phyloP scores from a whole-genome alignment of 2,888 invertebrate genomes.

The Notodonta ziczac region DNA sequence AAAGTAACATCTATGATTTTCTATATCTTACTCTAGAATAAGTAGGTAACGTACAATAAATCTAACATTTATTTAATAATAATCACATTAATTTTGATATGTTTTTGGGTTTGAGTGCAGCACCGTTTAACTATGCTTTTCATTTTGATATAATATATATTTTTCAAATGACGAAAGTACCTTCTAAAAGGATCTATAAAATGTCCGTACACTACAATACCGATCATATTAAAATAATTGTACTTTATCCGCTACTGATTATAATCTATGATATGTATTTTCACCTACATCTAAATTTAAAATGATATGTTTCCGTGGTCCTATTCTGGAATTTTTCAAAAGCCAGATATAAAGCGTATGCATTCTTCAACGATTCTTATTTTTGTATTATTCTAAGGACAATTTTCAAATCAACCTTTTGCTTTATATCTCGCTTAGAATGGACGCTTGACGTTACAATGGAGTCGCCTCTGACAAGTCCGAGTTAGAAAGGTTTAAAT shows the following conservation, averaged over 20 bases:
- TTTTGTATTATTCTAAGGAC: conserved; percentile 64
- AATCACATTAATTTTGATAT: conserved; percentile 83
- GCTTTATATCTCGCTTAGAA: conserved; percentile 82
- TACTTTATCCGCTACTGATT: conserved; percentile 74
- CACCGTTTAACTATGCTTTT: conserved; percentile 69
- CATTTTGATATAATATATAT: conserved; percentile 52
- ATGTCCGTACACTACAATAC: conserved; percentile 74
- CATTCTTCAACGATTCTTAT: conserved; percentile 77
- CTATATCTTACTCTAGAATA: conserved; percentile 61
- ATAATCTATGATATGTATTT: conserved; percentile 74
- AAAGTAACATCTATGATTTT: conserved; percentile 45
- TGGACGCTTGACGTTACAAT: conserved; percentile 65
- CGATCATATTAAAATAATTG: conserved; percentile 82
- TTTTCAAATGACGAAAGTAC: conserved; percentile 40
- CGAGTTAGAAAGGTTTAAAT: conserved; percentile 43
- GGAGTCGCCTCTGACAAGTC: conserved; percentile 80
- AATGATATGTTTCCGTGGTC: conserved; percentile 80
- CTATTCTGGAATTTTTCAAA: conserved; percentile 80
- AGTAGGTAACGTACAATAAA: conserved; percentile 55
- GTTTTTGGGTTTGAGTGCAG: conserved; percentile 70
- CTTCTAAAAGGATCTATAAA: conserved; percentile 72
- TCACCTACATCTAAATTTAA: conserved; percentile 64
- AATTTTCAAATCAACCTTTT: conserved; percentile 59
- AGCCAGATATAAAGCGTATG: conserved; percentile 84
- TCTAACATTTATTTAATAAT: conserved; percentile 57